Base-by-base conservation (phyloP, 2,113 vertebrate genomes). In the Carassius gibelio region DNA sequence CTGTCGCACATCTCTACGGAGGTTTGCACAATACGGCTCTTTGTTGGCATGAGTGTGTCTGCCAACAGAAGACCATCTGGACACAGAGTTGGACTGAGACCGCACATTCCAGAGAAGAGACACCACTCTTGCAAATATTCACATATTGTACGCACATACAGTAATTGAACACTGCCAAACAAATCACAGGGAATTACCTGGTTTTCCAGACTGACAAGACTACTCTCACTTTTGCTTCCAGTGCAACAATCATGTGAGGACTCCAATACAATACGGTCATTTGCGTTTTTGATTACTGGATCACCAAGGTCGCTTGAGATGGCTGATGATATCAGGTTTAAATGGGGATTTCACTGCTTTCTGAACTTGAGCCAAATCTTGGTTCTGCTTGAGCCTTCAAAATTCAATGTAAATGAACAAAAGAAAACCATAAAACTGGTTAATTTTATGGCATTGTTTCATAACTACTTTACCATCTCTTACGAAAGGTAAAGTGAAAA, bases 31-130 rank as follows among this genome's bases (percentile, higher is more conserved):
- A 79, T 52, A 26, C 0, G 3, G 72, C 15, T 74, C 81, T 72
- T 79, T 87, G 77, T 87, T 79, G 55, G 19, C 45, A 75, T 26
- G 57, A 14, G 19, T 9, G 42, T 13, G 52, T 76, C 64, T 84
- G 83, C 81, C 86, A 84, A 82, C 19, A 55, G 55, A 26, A 34
- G 26, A 84, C 9, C 86, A 87, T 76, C 86, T 84, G 75, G 42
- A 74, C 30, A 17, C 23, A 11, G n/a, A 57, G 75, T 10, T 59
- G 84, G 61, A 86, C 36, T 42, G 84, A 84, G 75, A 45, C 55
- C 14, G 42, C 84, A 78, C 64, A 71, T 88, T 77, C 79, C 71
- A 52, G 5, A 15, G 17, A 77, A 17, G 66, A 82, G 48, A 19
- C 66, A 19, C 30, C 26, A 8, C 26, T 64, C 23, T 30, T 23